Conservation (phyloP, 2,113 vertebrate species). For the Orthonyx spaldingii region DNA sequence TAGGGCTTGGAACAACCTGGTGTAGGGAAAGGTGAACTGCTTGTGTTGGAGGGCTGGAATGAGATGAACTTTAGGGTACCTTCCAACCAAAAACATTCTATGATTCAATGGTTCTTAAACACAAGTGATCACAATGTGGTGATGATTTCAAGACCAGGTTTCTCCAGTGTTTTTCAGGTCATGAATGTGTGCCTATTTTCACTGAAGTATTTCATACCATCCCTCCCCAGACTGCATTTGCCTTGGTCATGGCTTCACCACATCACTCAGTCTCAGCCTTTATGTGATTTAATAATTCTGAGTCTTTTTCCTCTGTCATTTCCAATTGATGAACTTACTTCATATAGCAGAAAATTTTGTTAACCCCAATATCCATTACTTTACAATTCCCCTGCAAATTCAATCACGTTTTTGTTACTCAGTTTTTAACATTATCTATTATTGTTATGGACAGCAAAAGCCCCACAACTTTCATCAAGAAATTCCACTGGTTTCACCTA, state of each 20-base stretch:
- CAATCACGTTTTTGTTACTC: not conserved
- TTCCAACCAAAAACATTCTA: not conserved
- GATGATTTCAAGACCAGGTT: not conserved
- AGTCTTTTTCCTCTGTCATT: not conserved
- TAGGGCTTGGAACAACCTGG: not conserved
- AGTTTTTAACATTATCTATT: not conserved
- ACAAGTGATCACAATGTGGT: fast-evolving
- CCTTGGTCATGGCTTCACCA: not conserved
- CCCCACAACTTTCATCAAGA: not conserved
- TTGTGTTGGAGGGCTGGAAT: not conserved
- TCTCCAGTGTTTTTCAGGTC: not conserved
- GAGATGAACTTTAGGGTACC: not conserved
- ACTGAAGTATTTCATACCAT: not conserved
- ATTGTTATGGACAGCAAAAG: not conserved
- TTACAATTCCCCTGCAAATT: not conserved
- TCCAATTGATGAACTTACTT: not conserved
- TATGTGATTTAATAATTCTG: not conserved
- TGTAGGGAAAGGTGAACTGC: not conserved
- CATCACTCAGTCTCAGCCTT: not conserved
- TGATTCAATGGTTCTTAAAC: not conserved
- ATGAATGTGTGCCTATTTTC: not conserved
- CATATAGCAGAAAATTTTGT: not conserved
- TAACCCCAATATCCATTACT: not conserved
- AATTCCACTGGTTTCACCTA: not conserved
- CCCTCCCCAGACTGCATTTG: not conserved